Conservation (phyloP, 2,113 vertebrate species). For the Prinia subflava region DNA sequence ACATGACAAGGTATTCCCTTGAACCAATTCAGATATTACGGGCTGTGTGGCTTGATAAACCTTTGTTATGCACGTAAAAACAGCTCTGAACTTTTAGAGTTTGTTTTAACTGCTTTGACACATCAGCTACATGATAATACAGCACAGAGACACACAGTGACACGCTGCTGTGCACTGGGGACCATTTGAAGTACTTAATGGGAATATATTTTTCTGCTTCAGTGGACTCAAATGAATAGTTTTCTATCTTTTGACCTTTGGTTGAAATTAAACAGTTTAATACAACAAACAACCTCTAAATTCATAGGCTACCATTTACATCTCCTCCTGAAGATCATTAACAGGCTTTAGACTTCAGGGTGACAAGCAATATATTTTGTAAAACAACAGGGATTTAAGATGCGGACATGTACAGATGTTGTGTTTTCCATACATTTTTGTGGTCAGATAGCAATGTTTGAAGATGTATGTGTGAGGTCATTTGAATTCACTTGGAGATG, state of each 20-base stretch:
- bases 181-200: conserved; percentile 42
- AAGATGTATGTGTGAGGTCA: conserved; percentile 73
- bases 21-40: conserved; percentile 66
- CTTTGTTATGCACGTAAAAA: conserved; percentile 76
- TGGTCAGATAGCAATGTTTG: conserved; percentile 68
- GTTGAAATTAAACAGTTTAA: conserved; percentile 54
- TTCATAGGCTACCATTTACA: conserved; percentile 44
- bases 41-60: conserved; percentile 74
- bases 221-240: conserved; percentile 48
- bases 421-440: conserved; percentile 58
- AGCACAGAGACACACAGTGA: neutral
- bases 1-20: conserved; percentile 80
- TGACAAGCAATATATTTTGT: conserved; percentile 65
- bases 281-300: conserved; percentile 37
- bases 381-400: conserved; percentile 64
- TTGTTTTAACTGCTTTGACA: conserved; percentile 59
- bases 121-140: neutral
- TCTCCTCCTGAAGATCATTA: conserved; percentile 54
- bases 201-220: conserved; percentile 54
- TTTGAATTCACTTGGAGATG: conserved; percentile 56
- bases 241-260: conserved; percentile 39
- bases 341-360: conserved; percentile 25
- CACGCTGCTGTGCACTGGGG: neutral
- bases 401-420: conserved; percentile 60
- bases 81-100: conserved; percentile 69